Base-by-base conservation (phyloP, 1,140 invertebrate genomes). In the honey bee (Apis mellifera) region DNA sequence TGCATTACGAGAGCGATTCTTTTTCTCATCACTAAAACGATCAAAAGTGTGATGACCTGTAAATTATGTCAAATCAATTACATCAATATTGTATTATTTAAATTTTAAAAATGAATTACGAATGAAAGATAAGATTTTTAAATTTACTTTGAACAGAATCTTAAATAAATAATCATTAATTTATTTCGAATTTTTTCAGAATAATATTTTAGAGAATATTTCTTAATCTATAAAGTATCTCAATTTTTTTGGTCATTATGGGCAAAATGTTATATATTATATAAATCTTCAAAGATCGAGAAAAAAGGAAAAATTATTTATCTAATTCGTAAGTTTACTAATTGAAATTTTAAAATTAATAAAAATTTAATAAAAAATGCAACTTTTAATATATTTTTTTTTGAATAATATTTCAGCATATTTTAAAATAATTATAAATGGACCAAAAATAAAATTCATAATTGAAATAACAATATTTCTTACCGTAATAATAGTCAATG, bases 1-100 rank as follows among this genome's bases (percentile, higher is more conserved):
- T 95, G 95, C 52, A 96, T 95, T 0, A 97, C 96, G 70, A 97
- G 92, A 52, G 94, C 92, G 70, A 97, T 96, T 74, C 97, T 93
- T 89, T 96, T 97, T 87, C 97, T 94, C 96, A 97, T 95, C 1
- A 96, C 95, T 32, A 97, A 88, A 9, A 97, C 93, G 2, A 97
- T 92, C n/a, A 97, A 83, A 69, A 97, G 82, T 59, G 97, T 94
- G 62, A 97, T 90, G 3, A 96, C 91, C 92, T 93, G 79, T 26
- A 69, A 76, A 81, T 75, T 62, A 57, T 21, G 21, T 50, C 8
- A 1, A 11, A 12, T 83, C 12, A 54, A 65, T 21, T 42, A 21
- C 13, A 3, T n/a, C 23, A 0, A 64, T 54, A 32, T 42, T 42
- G 5, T 42, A 42, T 42, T 42, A 5, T 42, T 42, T 42, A 42